A percentile compares a stretch with the other conserved stretches of the same genome.
These are phyloP conservation scores for Diabrotica undecimpunctata DNA, from an alignment of 1,140 invertebrate species.

Conservation along the genomic window DNA sequence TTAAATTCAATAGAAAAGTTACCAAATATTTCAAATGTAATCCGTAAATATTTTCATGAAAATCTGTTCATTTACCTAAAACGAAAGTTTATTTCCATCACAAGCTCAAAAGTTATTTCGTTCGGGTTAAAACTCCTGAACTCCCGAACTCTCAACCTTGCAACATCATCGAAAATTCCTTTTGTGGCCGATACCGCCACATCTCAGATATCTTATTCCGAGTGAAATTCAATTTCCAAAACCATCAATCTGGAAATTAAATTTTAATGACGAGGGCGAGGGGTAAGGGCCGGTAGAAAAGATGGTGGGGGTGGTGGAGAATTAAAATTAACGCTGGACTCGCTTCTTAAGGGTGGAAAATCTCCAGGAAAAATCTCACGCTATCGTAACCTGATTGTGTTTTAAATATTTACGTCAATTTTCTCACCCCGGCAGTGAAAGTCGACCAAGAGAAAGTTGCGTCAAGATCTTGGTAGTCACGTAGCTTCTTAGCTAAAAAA, in stretches of 20 bases:
- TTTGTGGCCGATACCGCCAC: neutral
- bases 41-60: too few species aligned
- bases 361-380: slow-evolving; percentile 13
- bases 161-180: slow-evolving; percentile 8
- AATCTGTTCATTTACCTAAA: too few species aligned
- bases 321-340: slow-evolving; percentile 12
- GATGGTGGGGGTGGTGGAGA: neutral
- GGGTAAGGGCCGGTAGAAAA: neutral
- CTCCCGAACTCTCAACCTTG: neutral
- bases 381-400: slow-evolving; percentile 26
- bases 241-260: slow-evolving; percentile 15
- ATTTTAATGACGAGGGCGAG: neutral
- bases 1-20: too few species aligned
- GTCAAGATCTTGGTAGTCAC: neutral
- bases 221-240: slow-evolving; percentile 11
- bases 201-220: slow-evolving; percentile 11
- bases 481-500: neutral
- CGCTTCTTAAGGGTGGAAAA: neutral
- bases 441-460: neutral
- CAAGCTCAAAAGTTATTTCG: too few species aligned
- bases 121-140: neutral
- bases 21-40: too few species aligned
- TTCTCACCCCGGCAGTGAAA: slow-evolving; percentile 9
- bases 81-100: too few species aligned
- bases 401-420: slow-evolving; percentile 34